Evolutionary conservation across 1,140 invertebrate species (phyloP), one percentile per base, ranked within the genome.

Genomic region (Belonocnema kinseyi): DNA sequence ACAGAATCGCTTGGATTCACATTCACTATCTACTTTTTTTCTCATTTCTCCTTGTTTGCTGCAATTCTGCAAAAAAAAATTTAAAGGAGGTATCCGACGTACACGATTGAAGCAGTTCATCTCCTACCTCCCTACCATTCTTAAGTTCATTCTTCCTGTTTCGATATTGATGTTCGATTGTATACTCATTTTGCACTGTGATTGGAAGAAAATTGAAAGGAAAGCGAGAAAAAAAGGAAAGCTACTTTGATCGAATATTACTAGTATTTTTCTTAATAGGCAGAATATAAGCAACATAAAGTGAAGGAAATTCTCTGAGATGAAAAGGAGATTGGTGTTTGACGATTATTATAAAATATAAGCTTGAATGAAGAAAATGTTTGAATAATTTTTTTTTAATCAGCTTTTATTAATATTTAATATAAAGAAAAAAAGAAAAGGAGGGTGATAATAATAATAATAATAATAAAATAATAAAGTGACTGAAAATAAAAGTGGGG

Each of bases 141-240:
- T 40, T 66, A 40, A 66, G 40, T 33, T 66, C 58, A 40, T 10
- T 26, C 58, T 26, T 66, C 26, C 58, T 40, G 58, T 40, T 66
- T 66, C 58, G 40, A 66, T 66, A 66, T 66, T 66, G 40, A 33
- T 46, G 26, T 66, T 66, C 26, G 58, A 66, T 66, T 66, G 58
- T 66, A 10, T 40, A 40, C 14, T 66, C 58, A 66, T 66, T 66
- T 66, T 66, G 21, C 26, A 66, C 58, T 40, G 13, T 16, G 26
- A 40, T 66, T 33, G 21, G 6, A 66, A 33, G 12, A 61, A 14
- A 21, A 61, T 26, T 26, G 13, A 61, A 33, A 14, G 19, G 26
- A 61, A 61, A 33, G 40, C 16, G 26, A 16, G 4, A 66, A 66
- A 40, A 16, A 66, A 66, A 14, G 46, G 40, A 40, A 13, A 13